Base-by-base conservation (phyloP, 2,888 invertebrate species). In the Rotaria magnacalcarata region DNA sequence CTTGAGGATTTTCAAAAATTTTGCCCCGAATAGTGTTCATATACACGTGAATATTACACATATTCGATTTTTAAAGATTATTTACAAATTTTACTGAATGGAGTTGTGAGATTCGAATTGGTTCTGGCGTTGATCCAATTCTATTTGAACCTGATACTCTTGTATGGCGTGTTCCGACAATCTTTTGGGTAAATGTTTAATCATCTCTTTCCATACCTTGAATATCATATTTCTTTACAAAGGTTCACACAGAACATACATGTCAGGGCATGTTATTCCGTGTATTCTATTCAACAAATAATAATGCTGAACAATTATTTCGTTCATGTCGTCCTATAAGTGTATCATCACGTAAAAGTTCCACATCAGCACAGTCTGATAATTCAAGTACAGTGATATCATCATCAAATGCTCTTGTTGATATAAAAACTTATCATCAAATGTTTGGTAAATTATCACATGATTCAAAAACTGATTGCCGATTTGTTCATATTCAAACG, bases 331-430 rank as follows among this genome's bases (percentile, higher is more conserved):
- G 67, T 67, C 19, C 19, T 19, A 16, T 19, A 67, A 67, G 19
- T 67, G 1, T 27, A 67, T 16, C 67, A 67, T 27, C 67, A 34
- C 67, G 67, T 67, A 67, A 67, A 67, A 41, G 34, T 67, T 67
- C 67, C 16, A 27, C 67, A 34, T 27, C 67, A 67, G 19, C 34
- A 14, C 67, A 67, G 19, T 34, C 34, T 19, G 67, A 67, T 14
- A 47, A 47, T 80, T 80, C 47, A 43, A 47, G 4, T 47, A 47
- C 6, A n/a, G 24, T 10, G 5, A 21, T 21, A n/a, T 6, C 47
- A 80, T 47, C 67, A 80, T 80, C 43, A 80, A 80, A 80, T 80
- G 47, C 80, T n/a, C 80, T 80, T 47, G 80, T 67, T 67, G 27
- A 80, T 47, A 47, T 80, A 21, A 43, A 43, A 47, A 43, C 7